Conservation (phyloP, 2,113 vertebrate genomes). For the Tretioscincus oriximinensis region DNA sequence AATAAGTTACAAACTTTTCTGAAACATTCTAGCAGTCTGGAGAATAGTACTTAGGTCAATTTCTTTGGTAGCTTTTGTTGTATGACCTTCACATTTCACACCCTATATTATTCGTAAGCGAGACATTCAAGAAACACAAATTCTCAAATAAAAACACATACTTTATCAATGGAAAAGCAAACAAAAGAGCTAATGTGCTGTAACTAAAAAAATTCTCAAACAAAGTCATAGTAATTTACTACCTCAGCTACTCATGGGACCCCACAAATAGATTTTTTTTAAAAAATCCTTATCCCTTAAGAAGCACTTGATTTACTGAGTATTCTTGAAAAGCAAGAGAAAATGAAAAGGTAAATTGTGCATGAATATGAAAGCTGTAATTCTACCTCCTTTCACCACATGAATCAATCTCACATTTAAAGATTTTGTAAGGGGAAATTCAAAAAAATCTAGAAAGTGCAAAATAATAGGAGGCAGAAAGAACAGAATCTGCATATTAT, state of each 20-base stretch:
- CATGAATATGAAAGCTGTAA: constrained; percentile 73
- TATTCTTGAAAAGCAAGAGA: constrained; percentile 70
- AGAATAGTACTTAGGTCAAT: constrained; percentile 11
- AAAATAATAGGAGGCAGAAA: constrained; percentile 38
- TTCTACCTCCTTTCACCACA: constrained; percentile 70
- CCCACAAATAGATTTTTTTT: constrained; percentile 64
- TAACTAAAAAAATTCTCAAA: constrained; percentile 81
- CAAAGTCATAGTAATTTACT: constrained; percentile 76
- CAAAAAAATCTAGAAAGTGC: constrained; percentile 47
- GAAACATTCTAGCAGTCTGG: constrained; percentile 14
- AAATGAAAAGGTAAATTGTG: constrained; percentile 75
- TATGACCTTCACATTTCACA: constrained; percentile 64
- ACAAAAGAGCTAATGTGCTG: constrained; percentile 81
- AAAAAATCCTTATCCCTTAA: constrained; percentile 60
- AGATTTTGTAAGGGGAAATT: constrained; percentile 65
- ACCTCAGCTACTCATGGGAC: constrained; percentile 66
- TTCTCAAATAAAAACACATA: constrained; percentile 68
- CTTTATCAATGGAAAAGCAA: constrained; percentile 75
- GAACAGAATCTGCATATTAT: not conserved
- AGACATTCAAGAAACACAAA: constrained; percentile 73
- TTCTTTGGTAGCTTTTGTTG: constrained; percentile 39
- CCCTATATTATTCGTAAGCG: constrained; percentile 74
- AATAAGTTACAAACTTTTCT: constrained; percentile 25
- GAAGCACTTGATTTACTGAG: constrained; percentile 69
- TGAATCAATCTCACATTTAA: constrained; percentile 62